phyloP scores from a whole-genome alignment of 64 coral and sea anemone species.

The Porites lutea region DNA sequence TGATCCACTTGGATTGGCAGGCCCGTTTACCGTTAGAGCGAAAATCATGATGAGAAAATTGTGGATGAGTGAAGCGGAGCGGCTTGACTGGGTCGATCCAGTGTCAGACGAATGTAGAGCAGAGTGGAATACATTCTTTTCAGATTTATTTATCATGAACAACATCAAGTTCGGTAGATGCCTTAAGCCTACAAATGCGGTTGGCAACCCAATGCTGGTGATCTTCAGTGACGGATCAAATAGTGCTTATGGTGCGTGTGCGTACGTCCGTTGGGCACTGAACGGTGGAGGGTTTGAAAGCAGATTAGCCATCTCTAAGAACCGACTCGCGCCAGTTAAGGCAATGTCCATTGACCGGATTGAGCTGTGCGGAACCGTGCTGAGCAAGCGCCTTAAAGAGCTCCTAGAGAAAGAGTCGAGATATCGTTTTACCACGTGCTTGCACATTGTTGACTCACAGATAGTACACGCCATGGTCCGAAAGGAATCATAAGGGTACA shows the following conservation, averaged over 20 bases:
- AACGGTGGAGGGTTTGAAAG: neutral
- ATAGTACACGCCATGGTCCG: slow-evolving; percentile 32
- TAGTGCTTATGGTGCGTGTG: neutral
- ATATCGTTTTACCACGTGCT: slow-evolving; percentile 21
- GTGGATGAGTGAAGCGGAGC: neutral
- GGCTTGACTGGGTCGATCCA: neutral
- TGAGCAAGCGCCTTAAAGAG: slow-evolving; percentile 55
- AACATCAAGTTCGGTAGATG: neutral
- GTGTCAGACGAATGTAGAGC: neutral
- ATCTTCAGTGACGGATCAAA: slow-evolving; percentile 8
- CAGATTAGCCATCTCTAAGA: too few relatives aligned
- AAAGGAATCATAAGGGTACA: slow-evolving; percentile 31
- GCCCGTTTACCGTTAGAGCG: slow-evolving; percentile 2
- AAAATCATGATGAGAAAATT: too few relatives aligned
- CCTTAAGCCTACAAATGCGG: neutral
- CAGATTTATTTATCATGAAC: neutral
- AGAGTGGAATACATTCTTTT: neutral
- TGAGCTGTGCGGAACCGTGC: slow-evolving; percentile 14
- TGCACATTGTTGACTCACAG: slow-evolving; percentile 29
- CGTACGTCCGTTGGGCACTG: neutral
- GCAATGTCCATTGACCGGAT: slow-evolving; percentile 11
- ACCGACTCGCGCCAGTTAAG: neutral
- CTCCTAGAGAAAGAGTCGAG: neutral
- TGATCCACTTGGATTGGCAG: neutral
- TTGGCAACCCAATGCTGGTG: neutral